A percentile compares a stretch with the other conserved stretches of the same genome.
Evolutionary conservation across 2,888 invertebrate species (phyloP).

Genomic region (Diplazon laetatorius): DNA sequence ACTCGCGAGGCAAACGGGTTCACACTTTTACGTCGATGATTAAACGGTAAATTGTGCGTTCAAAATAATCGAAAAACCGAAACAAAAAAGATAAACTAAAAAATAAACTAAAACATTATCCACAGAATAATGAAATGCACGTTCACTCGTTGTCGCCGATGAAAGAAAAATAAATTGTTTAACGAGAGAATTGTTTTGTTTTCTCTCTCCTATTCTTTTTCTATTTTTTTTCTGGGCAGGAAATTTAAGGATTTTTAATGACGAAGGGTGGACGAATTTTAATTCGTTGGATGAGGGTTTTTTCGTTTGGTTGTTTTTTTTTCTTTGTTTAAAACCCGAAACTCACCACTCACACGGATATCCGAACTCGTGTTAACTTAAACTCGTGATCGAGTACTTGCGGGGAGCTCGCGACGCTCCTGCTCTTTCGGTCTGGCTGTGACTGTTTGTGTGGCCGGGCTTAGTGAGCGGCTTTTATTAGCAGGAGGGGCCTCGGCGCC

Average conservation of each 20-base stretch:
- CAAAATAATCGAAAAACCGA: too few species aligned
- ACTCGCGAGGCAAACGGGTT: constrained; percentile 21
- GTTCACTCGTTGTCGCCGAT: background rate
- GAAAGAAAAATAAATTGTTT: background rate
- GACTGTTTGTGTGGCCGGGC: constrained; percentile 81
- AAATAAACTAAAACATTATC: background rate
- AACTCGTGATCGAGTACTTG: constrained; percentile 70
- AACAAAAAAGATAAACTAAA: background rate
- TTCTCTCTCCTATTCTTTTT: background rate
- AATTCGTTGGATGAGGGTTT: constrained; percentile 7
- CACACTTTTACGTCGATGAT: constrained; percentile 29
- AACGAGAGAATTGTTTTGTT: background rate
- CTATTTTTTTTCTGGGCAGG: background rate
- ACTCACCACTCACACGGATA: constrained; percentile 76
- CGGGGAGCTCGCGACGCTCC: constrained; percentile 77
- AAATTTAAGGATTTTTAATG: background rate
- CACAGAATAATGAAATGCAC: constrained; percentile 21
- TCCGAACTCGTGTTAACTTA: constrained; percentile 67
- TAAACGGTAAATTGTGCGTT: background rate
- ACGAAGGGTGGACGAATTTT: constrained; percentile 1
- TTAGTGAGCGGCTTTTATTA: constrained; percentile 82
- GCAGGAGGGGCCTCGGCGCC: constrained; percentile 81
- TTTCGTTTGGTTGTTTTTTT: too few species aligned
- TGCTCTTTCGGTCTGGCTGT: constrained; percentile 80
- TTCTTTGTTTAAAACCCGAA: constrained; percentile 48